Conservation (phyloP, 2,888 invertebrate species). For the Synanthedon myopaeformis region DNA sequence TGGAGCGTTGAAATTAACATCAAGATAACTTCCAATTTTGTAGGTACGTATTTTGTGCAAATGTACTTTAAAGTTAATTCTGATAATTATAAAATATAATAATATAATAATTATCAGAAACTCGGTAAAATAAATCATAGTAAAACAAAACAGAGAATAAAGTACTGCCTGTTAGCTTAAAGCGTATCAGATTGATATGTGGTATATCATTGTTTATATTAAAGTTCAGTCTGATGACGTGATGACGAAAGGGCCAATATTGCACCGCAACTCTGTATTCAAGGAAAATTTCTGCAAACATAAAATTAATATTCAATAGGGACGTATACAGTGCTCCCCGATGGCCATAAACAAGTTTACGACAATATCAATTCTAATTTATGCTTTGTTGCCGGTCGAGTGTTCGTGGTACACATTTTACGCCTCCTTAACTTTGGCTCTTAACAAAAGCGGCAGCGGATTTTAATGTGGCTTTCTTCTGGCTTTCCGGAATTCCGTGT, state of each 20-base stretch:
- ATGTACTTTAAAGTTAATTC: too few species aligned
- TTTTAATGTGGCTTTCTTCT: not conserved
- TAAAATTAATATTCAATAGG: slow-evolving; percentile 29
- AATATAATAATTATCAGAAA: too few species aligned
- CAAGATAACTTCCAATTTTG: too few species aligned
- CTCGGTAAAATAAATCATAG: too few species aligned
- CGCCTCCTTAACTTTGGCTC: not conserved
- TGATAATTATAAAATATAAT: too few species aligned
- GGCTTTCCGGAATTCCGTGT: too few species aligned
- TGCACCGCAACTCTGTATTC: not conserved
- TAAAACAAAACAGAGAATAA: too few species aligned
- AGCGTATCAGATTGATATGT: too few species aligned
- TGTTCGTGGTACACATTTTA: slow-evolving; percentile 1
- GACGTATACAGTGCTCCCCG: not conserved
- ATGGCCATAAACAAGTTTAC: slow-evolving; percentile 22
- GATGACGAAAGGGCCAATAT: too few species aligned
- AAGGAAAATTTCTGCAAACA: slow-evolving; percentile 5
- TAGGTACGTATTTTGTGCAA: too few species aligned
- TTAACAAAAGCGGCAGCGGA: not conserved
- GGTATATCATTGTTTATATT: slow-evolving; percentile 1
- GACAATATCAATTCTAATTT: slow-evolving; percentile 22
- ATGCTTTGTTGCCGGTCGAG: slow-evolving; percentile 12
- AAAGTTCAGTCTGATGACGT: slow-evolving; percentile 3
- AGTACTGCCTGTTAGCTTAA: too few species aligned
- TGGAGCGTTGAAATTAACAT: too few species aligned